Conservation (phyloP, 2,113 vertebrate genomes). For the Rhea pennata region DNA sequence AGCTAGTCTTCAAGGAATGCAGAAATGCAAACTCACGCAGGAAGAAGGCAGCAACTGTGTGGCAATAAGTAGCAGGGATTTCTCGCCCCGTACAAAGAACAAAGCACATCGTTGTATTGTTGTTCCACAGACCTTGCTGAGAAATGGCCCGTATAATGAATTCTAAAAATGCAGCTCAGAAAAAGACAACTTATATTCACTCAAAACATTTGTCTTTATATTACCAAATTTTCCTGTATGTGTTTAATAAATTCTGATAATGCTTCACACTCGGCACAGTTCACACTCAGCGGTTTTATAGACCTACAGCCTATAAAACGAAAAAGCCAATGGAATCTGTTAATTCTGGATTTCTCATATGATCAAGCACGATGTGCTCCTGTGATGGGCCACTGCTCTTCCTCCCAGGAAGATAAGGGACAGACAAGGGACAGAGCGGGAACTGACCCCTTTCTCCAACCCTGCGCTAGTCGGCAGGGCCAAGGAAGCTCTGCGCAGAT, state of each 20-base stretch:
- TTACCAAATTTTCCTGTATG: neutral
- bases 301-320: neutral
- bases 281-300: neutral
- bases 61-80: neutral
- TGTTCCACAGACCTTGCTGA: neutral
- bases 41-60: neutral
- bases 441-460: neutral
- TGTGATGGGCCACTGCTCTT: neutral
- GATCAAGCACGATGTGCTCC: neutral
- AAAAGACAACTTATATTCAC: neutral
- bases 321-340: neutral
- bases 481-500: neutral
- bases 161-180: neutral
- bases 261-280: neutral
- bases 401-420: neutral
- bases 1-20: neutral
- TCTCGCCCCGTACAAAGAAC: accelerated
- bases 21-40: neutral
- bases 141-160: neutral
- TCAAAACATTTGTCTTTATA: neutral
- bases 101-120: neutral
- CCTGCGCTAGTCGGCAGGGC: neutral
- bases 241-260: neutral
- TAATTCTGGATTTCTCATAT: neutral
- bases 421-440: neutral